Percentiles rank a stretch among this genome's conserved stretches.
Conservation (phyloP, 2,113 vertebrate species). For the Saccopteryx bilineata region DNA sequence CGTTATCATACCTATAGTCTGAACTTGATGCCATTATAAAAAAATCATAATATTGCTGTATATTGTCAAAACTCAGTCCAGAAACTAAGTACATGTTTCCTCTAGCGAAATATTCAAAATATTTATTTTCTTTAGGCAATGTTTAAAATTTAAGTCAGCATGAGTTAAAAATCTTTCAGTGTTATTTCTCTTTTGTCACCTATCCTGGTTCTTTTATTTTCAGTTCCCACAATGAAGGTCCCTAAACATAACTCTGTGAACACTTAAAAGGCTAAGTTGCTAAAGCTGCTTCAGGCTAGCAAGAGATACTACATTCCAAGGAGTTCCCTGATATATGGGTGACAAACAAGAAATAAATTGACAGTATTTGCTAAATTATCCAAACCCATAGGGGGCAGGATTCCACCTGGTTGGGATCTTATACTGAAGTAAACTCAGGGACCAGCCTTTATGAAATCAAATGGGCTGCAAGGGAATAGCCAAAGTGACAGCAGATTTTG, state of each 20-base stretch:
- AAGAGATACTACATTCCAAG: background rate
- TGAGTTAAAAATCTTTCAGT: background rate
- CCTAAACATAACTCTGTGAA: background rate
- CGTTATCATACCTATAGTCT: constrained; percentile 61
- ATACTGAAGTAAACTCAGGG: background rate
- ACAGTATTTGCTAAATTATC: constrained; percentile 41
- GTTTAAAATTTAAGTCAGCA: constrained; percentile 55
- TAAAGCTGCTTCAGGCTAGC: background rate
- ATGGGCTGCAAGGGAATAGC: constrained; percentile 67
- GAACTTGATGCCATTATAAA: constrained; percentile 40
- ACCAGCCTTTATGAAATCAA: constrained; percentile 58
- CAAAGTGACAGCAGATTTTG: constrained; percentile 75
- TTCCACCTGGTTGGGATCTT: constrained; percentile 71
- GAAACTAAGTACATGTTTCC: background rate
- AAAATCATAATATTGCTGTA: constrained; percentile 43
- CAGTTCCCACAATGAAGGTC: background rate
- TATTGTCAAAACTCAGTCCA: constrained; percentile 25
- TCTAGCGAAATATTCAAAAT: constrained; percentile 6
- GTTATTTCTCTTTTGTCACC: constrained; percentile 7
- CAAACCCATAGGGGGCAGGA: constrained; percentile 74
- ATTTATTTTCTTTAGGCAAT: constrained; percentile 45
- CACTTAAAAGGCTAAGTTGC: background rate
- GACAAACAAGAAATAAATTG: background rate
- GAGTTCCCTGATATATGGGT: constrained; percentile 9
- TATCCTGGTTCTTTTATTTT: constrained; percentile 19